Percentiles rank a stretch among this genome's conserved stretches.
phyloP scores from a whole-genome alignment of 2,888 invertebrate species.

The Lepidochrysops patricia region DNA sequence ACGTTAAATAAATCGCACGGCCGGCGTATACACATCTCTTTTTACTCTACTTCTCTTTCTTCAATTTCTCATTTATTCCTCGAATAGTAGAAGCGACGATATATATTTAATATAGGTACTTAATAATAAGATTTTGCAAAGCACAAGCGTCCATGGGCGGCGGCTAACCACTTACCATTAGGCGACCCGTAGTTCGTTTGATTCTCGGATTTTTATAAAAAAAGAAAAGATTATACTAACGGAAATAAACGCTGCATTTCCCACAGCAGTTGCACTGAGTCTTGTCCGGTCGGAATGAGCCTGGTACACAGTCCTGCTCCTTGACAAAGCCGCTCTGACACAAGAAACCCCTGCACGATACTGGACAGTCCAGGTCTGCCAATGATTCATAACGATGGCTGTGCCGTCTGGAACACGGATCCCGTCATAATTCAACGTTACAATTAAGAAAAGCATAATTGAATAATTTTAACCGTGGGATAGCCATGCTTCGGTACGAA shows the following conservation, averaged over 20 bases:
- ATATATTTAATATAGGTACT: too few species aligned
- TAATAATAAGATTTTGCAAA: too few species aligned
- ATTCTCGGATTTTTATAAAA: background rate
- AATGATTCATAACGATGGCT: constrained; percentile 48
- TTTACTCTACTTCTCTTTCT: too few species aligned
- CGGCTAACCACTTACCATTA: too few species aligned
- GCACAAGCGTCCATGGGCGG: too few species aligned
- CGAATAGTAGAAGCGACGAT: too few species aligned
- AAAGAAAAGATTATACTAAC: constrained; percentile 33
- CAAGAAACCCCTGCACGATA: constrained; percentile 46
- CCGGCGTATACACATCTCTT: too few species aligned
- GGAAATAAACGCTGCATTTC: constrained; percentile 49
- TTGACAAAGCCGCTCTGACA: constrained; percentile 35
- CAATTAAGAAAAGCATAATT: too few species aligned
- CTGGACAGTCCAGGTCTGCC: constrained; percentile 41
- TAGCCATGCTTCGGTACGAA: too few species aligned
- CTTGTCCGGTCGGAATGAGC: constrained; percentile 53
- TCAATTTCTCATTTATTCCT: too few species aligned
- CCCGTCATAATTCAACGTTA: background rate
- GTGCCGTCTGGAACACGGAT: constrained; percentile 34
- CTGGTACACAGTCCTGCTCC: constrained; percentile 41
- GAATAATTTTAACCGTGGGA: too few species aligned
- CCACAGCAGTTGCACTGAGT: constrained; percentile 61
- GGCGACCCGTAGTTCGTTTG: too few species aligned
- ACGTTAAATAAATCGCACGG: background rate